Conservation (phyloP, 2,888 invertebrate genomes). For the Latrodectus elegans region DNA sequence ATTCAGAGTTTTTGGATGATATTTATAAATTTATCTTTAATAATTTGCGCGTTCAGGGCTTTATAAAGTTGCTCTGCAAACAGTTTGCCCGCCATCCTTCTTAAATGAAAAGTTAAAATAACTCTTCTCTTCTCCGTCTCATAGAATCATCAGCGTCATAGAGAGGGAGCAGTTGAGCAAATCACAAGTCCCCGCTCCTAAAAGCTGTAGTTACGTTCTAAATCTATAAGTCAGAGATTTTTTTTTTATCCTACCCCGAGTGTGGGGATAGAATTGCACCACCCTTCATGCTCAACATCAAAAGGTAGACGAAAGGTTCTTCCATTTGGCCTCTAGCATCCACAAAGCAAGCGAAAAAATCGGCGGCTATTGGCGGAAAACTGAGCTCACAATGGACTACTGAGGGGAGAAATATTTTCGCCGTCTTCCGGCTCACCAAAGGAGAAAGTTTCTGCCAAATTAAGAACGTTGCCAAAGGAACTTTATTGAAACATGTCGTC, state of each 20-base stretch:
- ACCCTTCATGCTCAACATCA: conserved; percentile 48
- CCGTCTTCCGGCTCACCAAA: too few relatives aligned
- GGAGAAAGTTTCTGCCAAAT: too few relatives aligned
- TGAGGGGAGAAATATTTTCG: not conserved
- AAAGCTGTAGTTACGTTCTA: not conserved
- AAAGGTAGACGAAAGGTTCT: conserved; percentile 56
- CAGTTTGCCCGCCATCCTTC: too few relatives aligned
- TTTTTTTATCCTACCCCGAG: conserved; percentile 48
- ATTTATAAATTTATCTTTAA: too few relatives aligned
- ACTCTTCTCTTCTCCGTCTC: too few relatives aligned
- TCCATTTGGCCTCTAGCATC: conserved; percentile 62
- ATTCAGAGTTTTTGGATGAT: too few relatives aligned
- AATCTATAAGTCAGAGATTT: conserved; percentile 54
- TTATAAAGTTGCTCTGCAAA: too few relatives aligned
- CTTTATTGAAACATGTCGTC: too few relatives aligned
- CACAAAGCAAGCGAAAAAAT: conserved; percentile 53
- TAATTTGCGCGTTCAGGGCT: too few relatives aligned
- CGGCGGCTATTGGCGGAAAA: conserved; percentile 43
- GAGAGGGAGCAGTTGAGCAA: not conserved
- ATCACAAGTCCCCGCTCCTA: not conserved
- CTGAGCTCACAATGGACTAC: conserved; percentile 50
- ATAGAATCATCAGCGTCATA: too few relatives aligned
- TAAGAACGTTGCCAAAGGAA: too few relatives aligned
- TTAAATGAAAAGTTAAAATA: too few relatives aligned
- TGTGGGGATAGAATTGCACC: conserved; percentile 58